Percentiles rank a stretch among this genome's conserved stretches.
Evolutionary conservation across 2,888 invertebrate genomes (phyloP).

Genomic region (Antheraea yamamai): DNA sequence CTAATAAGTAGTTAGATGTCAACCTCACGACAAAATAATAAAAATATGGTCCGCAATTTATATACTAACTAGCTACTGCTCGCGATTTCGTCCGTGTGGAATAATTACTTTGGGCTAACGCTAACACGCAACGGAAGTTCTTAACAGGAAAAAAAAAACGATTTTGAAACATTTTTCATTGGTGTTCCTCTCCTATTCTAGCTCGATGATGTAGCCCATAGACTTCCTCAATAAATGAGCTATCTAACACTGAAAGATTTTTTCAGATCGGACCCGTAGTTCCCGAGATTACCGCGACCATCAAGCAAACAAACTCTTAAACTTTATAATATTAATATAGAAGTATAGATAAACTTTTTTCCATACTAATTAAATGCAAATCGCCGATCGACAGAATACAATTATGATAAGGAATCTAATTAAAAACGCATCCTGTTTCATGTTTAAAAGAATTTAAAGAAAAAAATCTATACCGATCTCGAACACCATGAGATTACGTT

Average conservation of each 20-base stretch:
- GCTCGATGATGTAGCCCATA: no score
- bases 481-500: conserved; percentile 33
- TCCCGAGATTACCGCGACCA: background rate
- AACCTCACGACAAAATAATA: background rate
- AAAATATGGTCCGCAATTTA: background rate
- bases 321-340: no score
- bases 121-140: no score
- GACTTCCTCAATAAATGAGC: no score
- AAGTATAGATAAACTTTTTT: background rate
- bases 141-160: no score
- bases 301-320: background rate
- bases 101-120: no score
- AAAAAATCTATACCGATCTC: conserved; percentile 37
- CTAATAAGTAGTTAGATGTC: background rate
- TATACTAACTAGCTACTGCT: background rate
- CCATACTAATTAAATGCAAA: background rate
- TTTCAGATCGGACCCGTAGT: no score
- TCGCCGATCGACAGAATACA: background rate
- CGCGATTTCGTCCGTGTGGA: no score
- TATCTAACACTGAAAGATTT: no score
- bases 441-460: conserved; percentile 27
- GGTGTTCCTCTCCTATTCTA: no score
- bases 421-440: conserved; percentile 14
- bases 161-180: no score
- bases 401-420: conserved; percentile 10